Percentiles rank a stretch among this genome's conserved stretches.
Conservation (phyloP, 2,113 vertebrate genomes). For the Mixornis gularis region DNA sequence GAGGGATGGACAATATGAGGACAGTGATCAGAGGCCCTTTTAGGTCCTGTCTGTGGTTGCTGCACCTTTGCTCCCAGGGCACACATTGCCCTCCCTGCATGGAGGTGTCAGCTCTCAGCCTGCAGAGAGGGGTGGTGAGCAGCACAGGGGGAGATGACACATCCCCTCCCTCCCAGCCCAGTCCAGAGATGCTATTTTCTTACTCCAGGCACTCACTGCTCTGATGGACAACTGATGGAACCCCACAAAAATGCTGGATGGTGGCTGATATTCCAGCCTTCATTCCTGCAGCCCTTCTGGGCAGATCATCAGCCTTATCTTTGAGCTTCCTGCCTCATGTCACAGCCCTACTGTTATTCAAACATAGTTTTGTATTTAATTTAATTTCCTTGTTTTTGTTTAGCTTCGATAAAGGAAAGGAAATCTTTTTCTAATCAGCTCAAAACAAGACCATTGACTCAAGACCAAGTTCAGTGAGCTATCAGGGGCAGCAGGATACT, state of each 20-base stretch:
- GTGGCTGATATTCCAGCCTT: neutral
- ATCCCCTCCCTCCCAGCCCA: neutral
- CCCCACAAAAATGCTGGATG: neutral
- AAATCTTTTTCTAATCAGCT: slow-evolving; percentile 60
- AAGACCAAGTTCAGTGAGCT: slow-evolving; percentile 51
- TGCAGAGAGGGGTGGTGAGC: neutral
- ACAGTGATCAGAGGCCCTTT: neutral
- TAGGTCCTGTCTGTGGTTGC: neutral
- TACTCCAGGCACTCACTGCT: neutral
- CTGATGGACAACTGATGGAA: neutral
- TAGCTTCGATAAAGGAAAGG: slow-evolving; percentile 63
- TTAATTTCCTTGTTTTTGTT: slow-evolving; percentile 70
- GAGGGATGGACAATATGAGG: neutral
- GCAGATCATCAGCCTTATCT: slow-evolving; percentile 55
- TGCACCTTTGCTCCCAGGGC: neutral
- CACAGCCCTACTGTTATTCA: slow-evolving; percentile 43
- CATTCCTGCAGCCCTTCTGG: neutral
- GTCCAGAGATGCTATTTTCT: neutral
- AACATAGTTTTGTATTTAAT: slow-evolving; percentile 48
- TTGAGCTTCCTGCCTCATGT: slow-evolving; percentile 58
- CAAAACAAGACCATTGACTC: slow-evolving; percentile 51
- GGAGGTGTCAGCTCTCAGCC: neutral
- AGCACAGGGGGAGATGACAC: neutral
- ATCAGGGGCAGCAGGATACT: slow-evolving; percentile 45
- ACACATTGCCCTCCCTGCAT: accelerated